Evolutionary conservation across 2,797 vertebrate genomes (phyloP).

Genomic region (Bradypus variegatus): DNA sequence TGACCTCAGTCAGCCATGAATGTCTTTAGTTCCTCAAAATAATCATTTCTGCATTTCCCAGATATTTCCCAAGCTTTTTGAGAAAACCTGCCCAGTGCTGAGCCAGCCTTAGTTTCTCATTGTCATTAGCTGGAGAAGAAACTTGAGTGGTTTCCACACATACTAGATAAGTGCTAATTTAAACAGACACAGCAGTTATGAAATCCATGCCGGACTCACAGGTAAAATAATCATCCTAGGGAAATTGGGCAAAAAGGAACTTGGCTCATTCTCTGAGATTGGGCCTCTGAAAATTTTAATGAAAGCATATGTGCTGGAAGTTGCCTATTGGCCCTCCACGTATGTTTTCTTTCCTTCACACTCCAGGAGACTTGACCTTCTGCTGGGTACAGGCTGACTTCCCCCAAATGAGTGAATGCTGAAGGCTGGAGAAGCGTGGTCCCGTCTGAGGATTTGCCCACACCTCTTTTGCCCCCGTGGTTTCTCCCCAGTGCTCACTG

Average conservation of each 20-base stretch:
- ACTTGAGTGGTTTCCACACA: neutral
- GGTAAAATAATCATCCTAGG: neutral
- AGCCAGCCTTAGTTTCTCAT: neutral
- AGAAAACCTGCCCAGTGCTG: neutral
- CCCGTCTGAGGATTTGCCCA: neutral
- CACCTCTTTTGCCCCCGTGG: accelerated
- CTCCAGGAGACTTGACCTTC: neutral
- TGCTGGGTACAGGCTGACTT: neutral
- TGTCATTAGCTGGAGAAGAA: neutral
- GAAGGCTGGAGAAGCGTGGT: neutral
- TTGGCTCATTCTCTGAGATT: neutral
- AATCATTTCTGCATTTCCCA: neutral
- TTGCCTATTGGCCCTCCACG: neutral
- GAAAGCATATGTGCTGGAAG: neutral
- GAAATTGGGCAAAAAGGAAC: neutral
- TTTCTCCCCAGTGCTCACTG: neutral
- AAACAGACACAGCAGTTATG: neutral
- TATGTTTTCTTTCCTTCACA: accelerated
- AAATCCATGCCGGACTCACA: neutral
- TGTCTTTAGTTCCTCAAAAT: neutral
- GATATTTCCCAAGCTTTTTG: neutral
- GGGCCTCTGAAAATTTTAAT: neutral
- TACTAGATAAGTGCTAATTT: neutral
- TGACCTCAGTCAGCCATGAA: neutral
- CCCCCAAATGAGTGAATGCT: neutral